Evolutionary conservation across 2,113 vertebrate species (phyloP), one percentile per base, ranked within the genome.

Genomic region (Pomatorhinus ruficollis): DNA sequence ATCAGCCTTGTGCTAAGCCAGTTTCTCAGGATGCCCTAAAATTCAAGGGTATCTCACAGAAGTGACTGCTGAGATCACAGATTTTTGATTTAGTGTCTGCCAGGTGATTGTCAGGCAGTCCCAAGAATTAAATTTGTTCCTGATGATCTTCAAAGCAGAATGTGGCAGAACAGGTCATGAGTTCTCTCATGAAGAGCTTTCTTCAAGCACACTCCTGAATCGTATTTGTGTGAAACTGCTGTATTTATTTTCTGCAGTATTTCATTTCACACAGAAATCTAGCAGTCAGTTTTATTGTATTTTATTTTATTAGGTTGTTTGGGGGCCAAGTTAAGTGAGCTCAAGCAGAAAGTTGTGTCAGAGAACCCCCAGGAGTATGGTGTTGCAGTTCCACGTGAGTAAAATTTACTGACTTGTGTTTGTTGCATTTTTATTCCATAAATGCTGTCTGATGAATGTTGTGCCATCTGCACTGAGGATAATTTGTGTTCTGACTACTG

Each of bases 351-450:
- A 88, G 97, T 99, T 86, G 98, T 99, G 49, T 98, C 99, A 7
- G 99, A 99, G 96, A 99, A 99, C 93, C 99, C 99, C 13, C 98
- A 98, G 49, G 98, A 97, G n/a, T 99, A 99, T 3, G 98, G 98
- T 5, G 98, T 99, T 60, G 99, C 99, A 9, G 98, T 99, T 79
- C 99, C 99, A 96, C 99, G 99, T 99, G 97, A 99, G 99, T 98
- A 70, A 52, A 69, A 50, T 33, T 16, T 15, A 33, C 30, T 69
- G 18, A 13, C 11, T 50, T 64, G 10, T 37, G 30, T 31, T 31
- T 45, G 23, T 52, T 6, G 2, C 7, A 11, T 22, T 9, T 64
- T 64, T 21, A 33, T 57, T 68, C 50, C 54, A 5, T 82, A 56
- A 40, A 16, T 35, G 49, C 42, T 65, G 33, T 18, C 21, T 53